Base-by-base conservation (phyloP, 2,888 invertebrate species). In the Drosophila melanosoma region DNA sequence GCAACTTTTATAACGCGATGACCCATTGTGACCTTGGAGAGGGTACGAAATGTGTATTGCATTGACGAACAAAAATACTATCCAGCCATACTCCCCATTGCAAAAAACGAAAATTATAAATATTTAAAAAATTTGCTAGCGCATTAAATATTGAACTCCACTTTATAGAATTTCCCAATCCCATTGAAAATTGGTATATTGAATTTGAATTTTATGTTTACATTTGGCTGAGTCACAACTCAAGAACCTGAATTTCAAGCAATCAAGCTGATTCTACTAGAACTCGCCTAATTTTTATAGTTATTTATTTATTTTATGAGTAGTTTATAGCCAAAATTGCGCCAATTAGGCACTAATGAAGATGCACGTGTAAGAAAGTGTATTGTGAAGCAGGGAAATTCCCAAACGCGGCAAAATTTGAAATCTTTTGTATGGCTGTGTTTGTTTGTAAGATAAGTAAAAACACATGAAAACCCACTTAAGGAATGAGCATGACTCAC, bases 401-500 rank as follows among this genome's bases (percentile, higher is more conserved):
- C 72, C 78, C 36, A 49, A 59, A 56, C 70, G 61, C 29, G 38
- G 69, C 57, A 48, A 53, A 36, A 53, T 20, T 45, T 56, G 45
- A 38, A 42, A 64, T 40, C 5, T 52, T 42, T 42, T 36, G 42
- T 35, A 32, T 15, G 26, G 11, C 29, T n/a, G 17, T 26, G 11
- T 23, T 26, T 20, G 11, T n/a, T 49, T 40, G 45, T 23, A 63
- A 62, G 35, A 6, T 48, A 72, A n/a, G 58, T 49, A 45, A 17
- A 54, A 23, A n/a, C 48, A 45, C 62, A 58, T 64, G 60, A 58
- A 79, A 74, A 63, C 71, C 48, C 75, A 78, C 45, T 74, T 49
- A 62, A 42, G 17, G 20, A 17, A 48, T 36, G 11, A 7, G 59
- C 40, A 53, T 80, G 81, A 80, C 29, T 81, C 81, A 80, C 76